Conservation (phyloP, 2,797 vertebrate species). For the Anabas testudineus region DNA sequence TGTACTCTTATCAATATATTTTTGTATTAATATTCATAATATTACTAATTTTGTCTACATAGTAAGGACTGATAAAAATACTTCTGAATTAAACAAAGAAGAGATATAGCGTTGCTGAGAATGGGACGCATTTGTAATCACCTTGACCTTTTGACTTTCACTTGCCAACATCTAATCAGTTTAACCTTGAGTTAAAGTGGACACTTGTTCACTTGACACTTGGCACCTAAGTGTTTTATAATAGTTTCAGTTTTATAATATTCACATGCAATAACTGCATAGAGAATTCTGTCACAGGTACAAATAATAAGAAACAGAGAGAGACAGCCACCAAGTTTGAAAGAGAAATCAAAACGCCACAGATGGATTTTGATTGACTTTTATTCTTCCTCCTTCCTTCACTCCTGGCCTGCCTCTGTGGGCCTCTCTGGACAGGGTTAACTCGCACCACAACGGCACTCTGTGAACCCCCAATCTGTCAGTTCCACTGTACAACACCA, state of each 20-base stretch:
- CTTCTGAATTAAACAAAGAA: not conserved
- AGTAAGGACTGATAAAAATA: not conserved
- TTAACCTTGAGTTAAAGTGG: too few species aligned
- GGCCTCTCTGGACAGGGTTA: constrained; percentile 66
- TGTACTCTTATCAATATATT: not conserved
- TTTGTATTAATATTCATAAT: not conserved
- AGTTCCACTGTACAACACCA: constrained; percentile 79
- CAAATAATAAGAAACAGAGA: not conserved
- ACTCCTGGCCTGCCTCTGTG: constrained; percentile 35
- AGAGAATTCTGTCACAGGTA: not conserved
- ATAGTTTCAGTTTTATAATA: too few species aligned
- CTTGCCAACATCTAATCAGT: too few species aligned
- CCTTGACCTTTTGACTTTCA: too few species aligned
- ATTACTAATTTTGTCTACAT: not conserved
- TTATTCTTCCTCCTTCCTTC: constrained; percentile 31
- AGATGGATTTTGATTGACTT: constrained; percentile 20
- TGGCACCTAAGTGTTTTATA: too few species aligned
- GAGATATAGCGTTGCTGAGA: too few species aligned
- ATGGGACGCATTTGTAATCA: too few species aligned
- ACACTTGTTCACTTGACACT: too few species aligned
- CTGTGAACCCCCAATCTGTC: constrained; percentile 79
- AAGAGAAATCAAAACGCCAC: not conserved
- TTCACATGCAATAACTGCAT: too few species aligned
- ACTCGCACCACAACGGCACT: constrained; percentile 68
- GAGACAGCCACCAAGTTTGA: not conserved